phyloP scores from a whole-genome alignment of 2,888 invertebrate genomes.

The Maniola hyperantus region DNA sequence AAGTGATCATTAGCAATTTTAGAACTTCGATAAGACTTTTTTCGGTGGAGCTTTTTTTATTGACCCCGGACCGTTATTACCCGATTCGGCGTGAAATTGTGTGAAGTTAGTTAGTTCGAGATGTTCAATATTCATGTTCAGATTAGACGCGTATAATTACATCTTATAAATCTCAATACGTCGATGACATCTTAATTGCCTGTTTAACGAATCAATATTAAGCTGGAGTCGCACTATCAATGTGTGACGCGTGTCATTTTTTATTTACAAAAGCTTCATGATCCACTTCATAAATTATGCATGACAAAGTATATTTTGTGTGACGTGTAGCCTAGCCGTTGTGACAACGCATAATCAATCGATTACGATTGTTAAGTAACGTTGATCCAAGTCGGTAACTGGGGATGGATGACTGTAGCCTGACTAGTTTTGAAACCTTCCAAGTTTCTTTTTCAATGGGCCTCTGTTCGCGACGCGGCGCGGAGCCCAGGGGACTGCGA shows the following conservation, averaged over 20 bases:
- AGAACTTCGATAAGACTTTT: slow-evolving; percentile 9
- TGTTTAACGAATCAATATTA: slow-evolving; percentile 66
- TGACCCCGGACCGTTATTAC: slow-evolving; percentile 52
- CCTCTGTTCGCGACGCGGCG: no score
- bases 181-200: slow-evolving; percentile 79
- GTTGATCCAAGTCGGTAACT: no score
- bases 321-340: not conserved
- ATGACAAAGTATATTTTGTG: no score
- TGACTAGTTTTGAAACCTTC: no score
- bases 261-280: not conserved
- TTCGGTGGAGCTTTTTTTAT: slow-evolving; percentile 23
- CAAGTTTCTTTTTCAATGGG: no score
- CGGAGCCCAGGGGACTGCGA: no score
- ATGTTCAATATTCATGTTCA: slow-evolving; percentile 75
- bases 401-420: no score
- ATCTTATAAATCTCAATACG: slow-evolving; percentile 72
- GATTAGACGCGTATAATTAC: slow-evolving; percentile 74
- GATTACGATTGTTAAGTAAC: no score
- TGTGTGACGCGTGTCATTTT: not conserved
- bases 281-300: no score
- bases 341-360: no score
- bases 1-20: slow-evolving; percentile 13
- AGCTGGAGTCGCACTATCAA: slow-evolving; percentile 31
- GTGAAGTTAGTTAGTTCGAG: slow-evolving; percentile 59
- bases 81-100: slow-evolving; percentile 57